phyloP scores from a whole-genome alignment of 2,113 vertebrate genomes.

The Takifugu bimaculatus region DNA sequence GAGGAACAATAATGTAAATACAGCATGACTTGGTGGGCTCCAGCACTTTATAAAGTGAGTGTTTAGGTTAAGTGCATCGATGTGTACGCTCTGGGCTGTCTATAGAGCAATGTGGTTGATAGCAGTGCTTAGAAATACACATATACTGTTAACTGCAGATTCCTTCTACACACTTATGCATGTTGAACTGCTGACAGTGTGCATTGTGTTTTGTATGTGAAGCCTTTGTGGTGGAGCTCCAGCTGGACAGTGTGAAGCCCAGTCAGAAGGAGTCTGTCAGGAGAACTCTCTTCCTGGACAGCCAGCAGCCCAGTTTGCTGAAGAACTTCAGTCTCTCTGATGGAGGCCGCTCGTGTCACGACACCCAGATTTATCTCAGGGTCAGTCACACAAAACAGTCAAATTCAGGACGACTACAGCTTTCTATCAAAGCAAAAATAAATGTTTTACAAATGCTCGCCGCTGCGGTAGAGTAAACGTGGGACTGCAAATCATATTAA shows the following conservation, averaged over 20 bases:
- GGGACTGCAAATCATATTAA: too few relatives aligned
- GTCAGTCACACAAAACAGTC: slow-evolving; percentile 59
- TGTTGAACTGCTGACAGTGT: too few relatives aligned
- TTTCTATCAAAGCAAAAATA: neutral
- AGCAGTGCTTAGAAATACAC: neutral
- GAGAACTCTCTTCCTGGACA: slow-evolving; percentile 80
- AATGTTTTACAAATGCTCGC: neutral
- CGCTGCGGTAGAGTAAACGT: neutral
- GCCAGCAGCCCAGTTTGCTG: slow-evolving; percentile 70
- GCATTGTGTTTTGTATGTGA: neutral
- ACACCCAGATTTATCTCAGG: slow-evolving; percentile 82
- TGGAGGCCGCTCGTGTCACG: slow-evolving; percentile 72
- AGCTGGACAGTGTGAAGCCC: slow-evolving; percentile 82
- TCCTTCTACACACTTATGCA: neutral
- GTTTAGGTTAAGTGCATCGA: slow-evolving; percentile 28
- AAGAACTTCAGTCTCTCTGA: slow-evolving; percentile 73
- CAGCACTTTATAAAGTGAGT: slow-evolving; percentile 43
- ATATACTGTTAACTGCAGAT: too few relatives aligned
- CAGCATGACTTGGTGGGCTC: slow-evolving; percentile 39
- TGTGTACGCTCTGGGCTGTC: slow-evolving; percentile 32
- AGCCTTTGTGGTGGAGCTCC: slow-evolving; percentile 85
- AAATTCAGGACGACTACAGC: neutral
- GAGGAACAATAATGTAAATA: slow-evolving; percentile 61
- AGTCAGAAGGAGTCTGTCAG: slow-evolving; percentile 80
- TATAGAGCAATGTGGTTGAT: slow-evolving; percentile 4